Evolutionary conservation across 92 coral and sea anemone species (phyloP), one percentile per base, ranked within the genome.

Genomic region (Metridium senile): DNA sequence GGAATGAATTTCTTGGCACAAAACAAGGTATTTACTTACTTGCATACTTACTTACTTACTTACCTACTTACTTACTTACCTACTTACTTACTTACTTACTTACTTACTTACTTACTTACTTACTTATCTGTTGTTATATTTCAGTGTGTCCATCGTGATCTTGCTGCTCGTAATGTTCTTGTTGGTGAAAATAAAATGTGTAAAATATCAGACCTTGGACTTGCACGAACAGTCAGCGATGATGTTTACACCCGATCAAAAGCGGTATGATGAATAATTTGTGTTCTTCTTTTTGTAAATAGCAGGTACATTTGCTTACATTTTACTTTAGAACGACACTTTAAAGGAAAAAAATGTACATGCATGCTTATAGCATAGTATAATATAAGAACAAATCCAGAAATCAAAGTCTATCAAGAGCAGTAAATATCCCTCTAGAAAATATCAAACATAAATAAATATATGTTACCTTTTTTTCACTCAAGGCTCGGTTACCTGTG

Each of bases 401-500:
- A n/a, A n/a, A n/a, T n/a, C n/a, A n/a, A n/a, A n/a, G n/a, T n/a
- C n/a, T n/a, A n/a, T n/a, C n/a, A n/a, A n/a, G n/a, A n/a, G n/a
- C 6, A 39, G 13, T 13, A 39, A 39, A 39, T 13, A 39, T 4
- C 49, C 49, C 13, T 6, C 49, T 39, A 39, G 49, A 6, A 4
- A 4, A 6, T 39, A 6, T 39, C 49, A 39, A 4, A 39, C 13
- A 6, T 13, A 6, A 39, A 39, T 39, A 39, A 4, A 6, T 13
- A 6, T 13, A 39, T 54, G 23, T 54, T 3, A 7, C 63, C n/a
- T 61, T 56, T 11, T 1, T 26, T 26, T n/a, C 0, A 22, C 23
- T 54, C 59, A 9, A 85, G 89, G 81, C 85, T 0, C 81, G 89
- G 0, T 84, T 85, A 16, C 89, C 89, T 25, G 77, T 85, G 3